Conservation (phyloP, 2,888 invertebrate genomes). For the Drosophila differens region DNA sequence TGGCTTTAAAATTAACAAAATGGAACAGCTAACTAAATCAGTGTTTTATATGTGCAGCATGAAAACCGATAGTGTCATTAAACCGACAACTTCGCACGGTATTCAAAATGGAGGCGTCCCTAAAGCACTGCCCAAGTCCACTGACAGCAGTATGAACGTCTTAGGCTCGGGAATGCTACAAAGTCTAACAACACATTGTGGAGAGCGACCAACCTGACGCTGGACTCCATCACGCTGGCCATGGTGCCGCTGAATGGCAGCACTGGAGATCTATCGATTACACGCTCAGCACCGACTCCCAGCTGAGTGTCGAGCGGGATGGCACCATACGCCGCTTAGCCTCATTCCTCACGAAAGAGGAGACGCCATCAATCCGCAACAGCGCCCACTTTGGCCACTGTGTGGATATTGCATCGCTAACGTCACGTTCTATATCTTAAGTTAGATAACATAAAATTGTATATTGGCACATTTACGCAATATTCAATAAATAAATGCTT, state of each 20-base stretch:
- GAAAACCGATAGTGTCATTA: slow-evolving; percentile 77
- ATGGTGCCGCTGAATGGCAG: slow-evolving; percentile 66
- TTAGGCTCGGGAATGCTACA: slow-evolving; percentile 89
- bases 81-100: slow-evolving; percentile 56
- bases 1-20: background rate
- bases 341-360: slow-evolving; percentile 90
- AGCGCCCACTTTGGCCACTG: slow-evolving; percentile 71
- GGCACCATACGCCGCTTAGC: slow-evolving; percentile 90
- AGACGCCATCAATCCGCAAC: slow-evolving; percentile 86
- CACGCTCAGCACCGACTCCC: slow-evolving; percentile 87
- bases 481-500: slow-evolving; percentile 53
- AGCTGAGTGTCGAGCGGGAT: slow-evolving; percentile 87
- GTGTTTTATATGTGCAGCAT: slow-evolving; percentile 71
- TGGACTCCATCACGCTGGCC: slow-evolving; percentile 90
- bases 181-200: slow-evolving; percentile 61
- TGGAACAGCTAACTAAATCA: background rate
- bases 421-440: slow-evolving; percentile 65
- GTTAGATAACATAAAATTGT: slow-evolving; percentile 57
- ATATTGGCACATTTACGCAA: slow-evolving; percentile 53
- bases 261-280: slow-evolving; percentile 84
- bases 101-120: slow-evolving; percentile 57
- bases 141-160: slow-evolving; percentile 88
- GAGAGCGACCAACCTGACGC: slow-evolving; percentile 88
- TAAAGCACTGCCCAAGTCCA: slow-evolving; percentile 85
- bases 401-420: slow-evolving; percentile 77